Evolutionary conservation across 2,113 vertebrate genomes (phyloP).

Genomic region (Zingel zingel): DNA sequence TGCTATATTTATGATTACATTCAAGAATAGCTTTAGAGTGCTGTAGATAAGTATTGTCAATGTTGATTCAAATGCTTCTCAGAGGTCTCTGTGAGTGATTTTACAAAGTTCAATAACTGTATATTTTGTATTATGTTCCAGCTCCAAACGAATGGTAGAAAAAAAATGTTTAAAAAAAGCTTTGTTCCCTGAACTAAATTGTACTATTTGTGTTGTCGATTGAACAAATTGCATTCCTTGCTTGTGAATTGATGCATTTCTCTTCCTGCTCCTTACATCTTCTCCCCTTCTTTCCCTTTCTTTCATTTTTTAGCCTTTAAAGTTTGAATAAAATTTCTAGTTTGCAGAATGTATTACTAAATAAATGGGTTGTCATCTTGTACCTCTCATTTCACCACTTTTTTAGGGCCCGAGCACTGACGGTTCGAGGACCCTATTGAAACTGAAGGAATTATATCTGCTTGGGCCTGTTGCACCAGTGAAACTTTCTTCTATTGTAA

Average conservation of each 20-base stretch:
- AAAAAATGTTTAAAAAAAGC: slow-evolving; percentile 84
- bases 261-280: slow-evolving; percentile 75
- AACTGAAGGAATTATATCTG: slow-evolving; percentile 20
- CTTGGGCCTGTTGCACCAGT: slow-evolving; percentile 32
- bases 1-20: slow-evolving; percentile 84
- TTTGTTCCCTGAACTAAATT: slow-evolving; percentile 90
- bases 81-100: slow-evolving; percentile 89
- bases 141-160: slow-evolving; percentile 87
- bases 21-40: slow-evolving; percentile 90
- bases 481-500: slow-evolving; percentile 22
- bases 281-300: slow-evolving; percentile 69
- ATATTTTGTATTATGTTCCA: slow-evolving; percentile 93
- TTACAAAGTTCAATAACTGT: slow-evolving; percentile 90
- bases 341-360: slow-evolving; percentile 92
- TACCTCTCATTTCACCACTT: slow-evolving; percentile 79
- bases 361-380: slow-evolving; percentile 91
- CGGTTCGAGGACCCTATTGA: too few relatives aligned
- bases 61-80: slow-evolving; percentile 87
- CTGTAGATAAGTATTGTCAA: slow-evolving; percentile 90
- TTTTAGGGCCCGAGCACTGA: not conserved
- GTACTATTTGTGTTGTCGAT: slow-evolving; percentile 85
- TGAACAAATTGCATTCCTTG: slow-evolving; percentile 88
- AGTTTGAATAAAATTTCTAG: slow-evolving; percentile 89
- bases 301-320: slow-evolving; percentile 85
- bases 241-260: slow-evolving; percentile 86